These are phyloP conservation scores for Eupithecia subumbrata DNA, from an alignment of 2,888 invertebrate species.

Conservation along the genomic window DNA sequence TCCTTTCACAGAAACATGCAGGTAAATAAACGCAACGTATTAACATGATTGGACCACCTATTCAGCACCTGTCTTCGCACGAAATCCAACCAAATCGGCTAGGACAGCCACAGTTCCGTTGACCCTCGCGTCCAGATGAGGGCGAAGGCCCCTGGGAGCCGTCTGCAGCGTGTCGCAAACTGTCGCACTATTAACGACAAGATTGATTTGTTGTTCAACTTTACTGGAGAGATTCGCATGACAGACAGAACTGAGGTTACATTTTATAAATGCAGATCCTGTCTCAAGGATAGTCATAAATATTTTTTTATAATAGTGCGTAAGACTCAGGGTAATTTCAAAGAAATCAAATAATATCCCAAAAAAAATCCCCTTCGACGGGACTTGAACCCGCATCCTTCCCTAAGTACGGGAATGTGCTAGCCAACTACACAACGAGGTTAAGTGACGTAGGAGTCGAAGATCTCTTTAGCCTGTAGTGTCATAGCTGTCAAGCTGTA, in stretches of 20 bases:
- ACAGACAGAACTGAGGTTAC: background rate
- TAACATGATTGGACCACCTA: background rate
- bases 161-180: constrained; percentile 1
- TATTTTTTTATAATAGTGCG: no score
- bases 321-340: no score
- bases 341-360: no score
- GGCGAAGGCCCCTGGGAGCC: background rate
- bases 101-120: background rate
- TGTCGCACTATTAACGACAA: constrained; percentile 1
- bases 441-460: no score
- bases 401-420: no score
- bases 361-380: no score
- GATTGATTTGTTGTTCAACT: background rate
- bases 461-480: no score
- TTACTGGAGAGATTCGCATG: background rate
- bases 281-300: background rate
- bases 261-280: background rate
- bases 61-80: background rate
- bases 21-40: background rate
- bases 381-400: no score
- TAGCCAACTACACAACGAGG: no score
- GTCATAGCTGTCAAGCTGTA: no score
- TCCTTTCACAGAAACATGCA: background rate
- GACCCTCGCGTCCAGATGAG: background rate
- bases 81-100: background rate